Base-by-base conservation (phyloP, 2,113 vertebrate genomes). In the Illadopsis cleaveri region DNA sequence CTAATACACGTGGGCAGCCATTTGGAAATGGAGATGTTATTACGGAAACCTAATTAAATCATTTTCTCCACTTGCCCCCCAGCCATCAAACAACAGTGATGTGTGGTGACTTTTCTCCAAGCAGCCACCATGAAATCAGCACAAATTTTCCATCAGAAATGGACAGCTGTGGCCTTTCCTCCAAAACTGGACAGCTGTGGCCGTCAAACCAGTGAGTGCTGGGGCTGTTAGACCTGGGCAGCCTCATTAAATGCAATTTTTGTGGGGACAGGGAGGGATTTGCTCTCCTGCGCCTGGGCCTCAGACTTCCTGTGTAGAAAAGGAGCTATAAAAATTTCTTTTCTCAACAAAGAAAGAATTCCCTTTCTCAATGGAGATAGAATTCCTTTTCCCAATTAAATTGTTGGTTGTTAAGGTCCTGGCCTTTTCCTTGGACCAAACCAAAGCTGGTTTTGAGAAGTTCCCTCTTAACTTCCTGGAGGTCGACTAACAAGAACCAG, bases 41-140 rank as follows among this genome's bases (percentile, higher is more conserved):
- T 95, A 88, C 64, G 68, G 90, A 93, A 95, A 76, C 61, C 42
- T 96, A 96, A 97, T 97, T 90, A 96, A 96, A 97, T 96, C 69
- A 86, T 82, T 91, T 62, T 96, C 45, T 58, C 75, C 60, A 25
- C 90, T 90, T 61, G 54, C 62, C 73, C 64, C 51, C 35, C 51
- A 38, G 86, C 75, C 53, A 85, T 51, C 81, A 94, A 94, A 96
- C 65, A 80, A 61, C 86, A 71, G 19, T 93, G 82, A 93, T 62
- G 58, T 19, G 69, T 86, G 86, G 93, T 64, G 91, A 72, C 92
- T 95, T 98, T 87, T 93, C 96, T 90, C 81, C 87, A 87, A 87
- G 94, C 93, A 93, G 90, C 84, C 88, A 97, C 93, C 71, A 84
- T 95, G 80, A 97, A 97, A 97, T 96, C 87, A 79, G 68, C 54